phyloP scores from a whole-genome alignment of 1,140 invertebrate genomes.

The Bombus confusus region DNA sequence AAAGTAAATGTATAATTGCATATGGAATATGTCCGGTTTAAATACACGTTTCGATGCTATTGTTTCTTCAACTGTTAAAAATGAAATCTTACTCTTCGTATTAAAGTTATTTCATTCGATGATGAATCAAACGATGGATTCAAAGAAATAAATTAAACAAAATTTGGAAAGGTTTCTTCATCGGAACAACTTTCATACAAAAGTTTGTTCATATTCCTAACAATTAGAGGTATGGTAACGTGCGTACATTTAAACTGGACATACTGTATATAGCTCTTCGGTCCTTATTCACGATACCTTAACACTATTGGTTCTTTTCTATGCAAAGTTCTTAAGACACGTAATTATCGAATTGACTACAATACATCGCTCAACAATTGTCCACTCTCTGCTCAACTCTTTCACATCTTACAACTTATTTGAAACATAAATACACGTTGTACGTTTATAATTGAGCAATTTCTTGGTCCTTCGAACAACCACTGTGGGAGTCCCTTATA shows the following conservation, averaged over 20 bases:
- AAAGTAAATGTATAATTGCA: no score
- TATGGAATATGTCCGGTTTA: no score
- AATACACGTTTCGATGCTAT: no score
- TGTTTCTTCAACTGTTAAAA: no score
- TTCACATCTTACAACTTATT: background rate
- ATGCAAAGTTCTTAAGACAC: background rate
- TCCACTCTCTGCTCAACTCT: no score
- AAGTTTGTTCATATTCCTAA: background rate
- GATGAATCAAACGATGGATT: no score
- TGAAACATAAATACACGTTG: no score
- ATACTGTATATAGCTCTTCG: background rate
- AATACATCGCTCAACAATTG: no score
- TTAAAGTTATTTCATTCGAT: no score
- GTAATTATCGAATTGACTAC: background rate
- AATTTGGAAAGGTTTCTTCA: background rate
- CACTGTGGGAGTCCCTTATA: background rate
- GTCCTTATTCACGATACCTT: background rate
- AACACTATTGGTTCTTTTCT: background rate
- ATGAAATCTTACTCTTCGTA: no score
- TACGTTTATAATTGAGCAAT: background rate
- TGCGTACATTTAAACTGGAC: background rate
- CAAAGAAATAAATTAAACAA: conserved; percentile 72
- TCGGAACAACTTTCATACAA: background rate
- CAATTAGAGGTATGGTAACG: background rate
- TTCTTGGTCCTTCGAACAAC: background rate